Evolutionary conservation across 2,113 vertebrate genomes (phyloP).

Genomic region (Crypturellus undulatus): DNA sequence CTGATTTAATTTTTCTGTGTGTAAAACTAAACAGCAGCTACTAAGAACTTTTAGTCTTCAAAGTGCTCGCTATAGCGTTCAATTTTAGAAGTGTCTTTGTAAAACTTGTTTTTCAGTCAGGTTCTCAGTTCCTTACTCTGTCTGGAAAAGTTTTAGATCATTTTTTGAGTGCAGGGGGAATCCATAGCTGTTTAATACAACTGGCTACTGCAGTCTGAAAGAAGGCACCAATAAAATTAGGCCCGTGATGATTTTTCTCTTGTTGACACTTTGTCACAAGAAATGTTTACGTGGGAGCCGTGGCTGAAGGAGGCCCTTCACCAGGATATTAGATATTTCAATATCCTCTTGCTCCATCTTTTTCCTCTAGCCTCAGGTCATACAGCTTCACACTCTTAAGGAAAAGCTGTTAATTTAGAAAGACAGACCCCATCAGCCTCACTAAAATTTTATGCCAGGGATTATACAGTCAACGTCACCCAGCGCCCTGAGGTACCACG

Average conservation of each 20-base stretch:
- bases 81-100: background rate
- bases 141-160: background rate
- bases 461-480: constrained; percentile 22
- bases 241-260: background rate
- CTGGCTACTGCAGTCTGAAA: background rate
- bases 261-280: fast-evolving
- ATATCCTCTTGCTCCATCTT: background rate
- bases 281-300: background rate
- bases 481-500: background rate
- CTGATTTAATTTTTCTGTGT: background rate
- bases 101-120: background rate
- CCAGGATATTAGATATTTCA: background rate
- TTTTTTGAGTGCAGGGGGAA: background rate
- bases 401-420: background rate
- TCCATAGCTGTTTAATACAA: background rate
- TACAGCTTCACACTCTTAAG: background rate
- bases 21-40: background rate
- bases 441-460: background rate
- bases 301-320: background rate
- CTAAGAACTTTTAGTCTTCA: background rate
- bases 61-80: background rate
- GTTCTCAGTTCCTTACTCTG: background rate
- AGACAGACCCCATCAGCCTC: background rate
- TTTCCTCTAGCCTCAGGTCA: background rate
- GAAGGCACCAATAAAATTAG: background rate